Percentiles rank a stretch among this genome's conserved stretches.
These are phyloP conservation scores for Diogma glabrata DNA, from an alignment of 2,888 invertebrate genomes.

Conservation along the genomic window DNA sequence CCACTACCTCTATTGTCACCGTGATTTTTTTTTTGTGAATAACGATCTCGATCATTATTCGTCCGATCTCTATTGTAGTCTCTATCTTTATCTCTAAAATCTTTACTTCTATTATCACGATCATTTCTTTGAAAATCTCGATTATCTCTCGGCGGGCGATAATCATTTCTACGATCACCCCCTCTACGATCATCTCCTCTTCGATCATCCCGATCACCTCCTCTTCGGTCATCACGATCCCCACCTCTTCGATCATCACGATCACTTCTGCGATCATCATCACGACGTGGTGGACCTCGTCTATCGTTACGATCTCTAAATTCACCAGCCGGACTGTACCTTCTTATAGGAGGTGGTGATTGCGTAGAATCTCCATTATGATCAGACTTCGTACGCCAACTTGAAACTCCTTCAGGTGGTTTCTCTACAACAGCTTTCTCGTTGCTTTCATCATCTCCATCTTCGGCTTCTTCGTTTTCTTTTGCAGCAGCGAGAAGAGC, in stretches of 20 bases:
- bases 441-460: conserved; percentile 11
- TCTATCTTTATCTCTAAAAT: conserved; percentile 2
- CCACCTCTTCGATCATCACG: conserved; percentile 15
- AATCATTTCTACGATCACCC: no score
- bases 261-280: conserved; percentile 20
- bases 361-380: conserved; percentile 21
- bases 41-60: neutral
- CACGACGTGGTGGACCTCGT: conserved; percentile 19
- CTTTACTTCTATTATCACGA: conserved; percentile 1
- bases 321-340: conserved; percentile 25
- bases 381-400: conserved; percentile 28
- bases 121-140: conserved; percentile 10
- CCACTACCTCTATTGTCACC: no score
- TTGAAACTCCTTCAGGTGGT: conserved; percentile 25
- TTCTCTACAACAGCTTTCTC: conserved; percentile 11
- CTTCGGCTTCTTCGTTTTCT: conserved; percentile 16
- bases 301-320: conserved; percentile 17
- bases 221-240: conserved; percentile 13
- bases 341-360: conserved; percentile 18
- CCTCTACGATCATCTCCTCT: conserved; percentile 12
- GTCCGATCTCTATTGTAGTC: conserved; percentile 1
- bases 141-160: conserved; percentile 6
- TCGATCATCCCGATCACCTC: conserved; percentile 13
- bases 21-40: conserved; percentile 19
- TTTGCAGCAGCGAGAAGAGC: conserved; percentile 22